Evolutionary conservation across 2,797 vertebrate genomes (phyloP).

Genomic region (Sibirionetta formosa): DNA sequence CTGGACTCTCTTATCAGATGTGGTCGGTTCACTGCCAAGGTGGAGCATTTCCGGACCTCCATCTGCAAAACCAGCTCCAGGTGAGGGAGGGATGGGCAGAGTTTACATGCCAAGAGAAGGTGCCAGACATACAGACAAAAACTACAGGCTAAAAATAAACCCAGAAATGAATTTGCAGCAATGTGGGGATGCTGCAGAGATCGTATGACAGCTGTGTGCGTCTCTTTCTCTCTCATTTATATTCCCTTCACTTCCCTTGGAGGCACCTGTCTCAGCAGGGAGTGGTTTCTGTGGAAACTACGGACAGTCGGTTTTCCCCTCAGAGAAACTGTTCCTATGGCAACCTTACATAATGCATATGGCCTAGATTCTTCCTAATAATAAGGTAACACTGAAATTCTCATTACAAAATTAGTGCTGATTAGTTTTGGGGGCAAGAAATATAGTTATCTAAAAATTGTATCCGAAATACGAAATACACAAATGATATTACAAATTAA

Average conservation of each 20-base stretch:
- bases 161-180: conserved; percentile 21
- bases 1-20: conserved; percentile 56
- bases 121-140: conserved; percentile 13
- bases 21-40: conserved; percentile 24
- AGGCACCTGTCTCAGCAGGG: conserved; percentile 79
- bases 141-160: not conserved
- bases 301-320: conserved; percentile 20
- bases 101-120: not conserved
- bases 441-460: not conserved
- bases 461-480: not conserved
- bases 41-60: conserved; percentile 65
- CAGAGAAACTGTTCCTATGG: conserved; percentile 76
- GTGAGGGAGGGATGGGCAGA: not conserved
- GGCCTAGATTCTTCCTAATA: conserved; percentile 59
- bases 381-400: conserved; percentile 49
- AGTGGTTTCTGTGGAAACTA: conserved; percentile 84
- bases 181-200: conserved; percentile 20
- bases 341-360: conserved; percentile 68
- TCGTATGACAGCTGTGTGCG: not conserved
- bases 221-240: conserved; percentile 46
- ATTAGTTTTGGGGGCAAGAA: not conserved
- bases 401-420: conserved; percentile 8
- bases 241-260: conserved; percentile 60
- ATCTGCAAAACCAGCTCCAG: conserved; percentile 37
- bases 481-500: not conserved